phyloP scores from a whole-genome alignment of 2,113 vertebrate species.

The Zosterops lateralis region DNA sequence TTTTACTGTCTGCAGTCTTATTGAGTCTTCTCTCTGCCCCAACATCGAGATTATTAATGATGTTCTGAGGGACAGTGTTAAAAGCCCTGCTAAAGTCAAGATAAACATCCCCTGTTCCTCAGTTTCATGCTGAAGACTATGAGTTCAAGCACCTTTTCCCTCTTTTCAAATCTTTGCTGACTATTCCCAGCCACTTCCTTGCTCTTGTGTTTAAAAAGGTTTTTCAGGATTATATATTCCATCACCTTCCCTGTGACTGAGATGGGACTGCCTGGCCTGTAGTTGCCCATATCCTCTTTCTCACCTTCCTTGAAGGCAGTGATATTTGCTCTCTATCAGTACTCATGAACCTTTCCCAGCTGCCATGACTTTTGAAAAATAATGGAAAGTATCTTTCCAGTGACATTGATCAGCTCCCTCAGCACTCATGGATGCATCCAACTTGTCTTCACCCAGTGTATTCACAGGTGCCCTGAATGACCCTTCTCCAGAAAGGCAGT shows the following conservation, averaged over 20 bases:
- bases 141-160: neutral
- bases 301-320: neutral
- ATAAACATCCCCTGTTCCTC: neutral
- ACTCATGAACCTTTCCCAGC: neutral
- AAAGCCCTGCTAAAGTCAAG: neutral
- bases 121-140: neutral
- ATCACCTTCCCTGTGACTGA: neutral
- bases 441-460: neutral
- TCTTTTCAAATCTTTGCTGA: neutral
- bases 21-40: neutral
- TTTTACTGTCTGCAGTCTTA: neutral
- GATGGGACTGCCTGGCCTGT: neutral
- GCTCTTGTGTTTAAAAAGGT: neutral
- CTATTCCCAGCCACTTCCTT: neutral
- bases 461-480: neutral
- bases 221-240: neutral
- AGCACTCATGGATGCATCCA: neutral
- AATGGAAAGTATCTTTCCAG: neutral
- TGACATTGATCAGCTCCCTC: neutral
- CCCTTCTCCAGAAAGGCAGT: neutral
- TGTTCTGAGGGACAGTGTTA: neutral
- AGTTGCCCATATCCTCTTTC: neutral
- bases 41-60: neutral
- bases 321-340: neutral
- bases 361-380: neutral